Evolutionary conservation across 2,888 invertebrate genomes (phyloP).

Genomic region (Cheilosia pagana): DNA sequence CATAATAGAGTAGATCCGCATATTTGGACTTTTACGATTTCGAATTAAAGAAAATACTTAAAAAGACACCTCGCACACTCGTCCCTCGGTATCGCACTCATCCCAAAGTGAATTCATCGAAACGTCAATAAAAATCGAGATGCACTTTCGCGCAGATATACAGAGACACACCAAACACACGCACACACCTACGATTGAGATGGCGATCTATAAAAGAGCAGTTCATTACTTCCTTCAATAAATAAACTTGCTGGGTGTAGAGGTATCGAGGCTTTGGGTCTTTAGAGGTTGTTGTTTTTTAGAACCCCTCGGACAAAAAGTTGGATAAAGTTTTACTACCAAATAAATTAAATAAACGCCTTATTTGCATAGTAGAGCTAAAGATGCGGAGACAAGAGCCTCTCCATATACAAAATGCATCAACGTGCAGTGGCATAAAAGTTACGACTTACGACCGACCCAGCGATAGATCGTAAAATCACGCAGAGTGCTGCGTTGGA

Average conservation of each 20-base stretch:
- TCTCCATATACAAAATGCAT: constrained; percentile 39
- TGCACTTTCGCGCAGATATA: constrained; percentile 62
- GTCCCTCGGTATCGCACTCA: neutral
- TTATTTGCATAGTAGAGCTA: constrained; percentile 68
- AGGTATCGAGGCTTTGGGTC: neutral
- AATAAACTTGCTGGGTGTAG: constrained; percentile 50
- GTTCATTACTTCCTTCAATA: constrained; percentile 72
- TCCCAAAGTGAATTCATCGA: constrained; percentile 63
- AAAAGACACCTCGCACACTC: constrained; percentile 48
- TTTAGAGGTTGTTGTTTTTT: constrained; percentile 13
- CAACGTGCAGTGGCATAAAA: constrained; percentile 56
- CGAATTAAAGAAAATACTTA: constrained; percentile 73
- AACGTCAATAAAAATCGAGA: constrained; percentile 59
- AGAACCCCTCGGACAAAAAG: neutral
- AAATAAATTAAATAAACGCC: constrained; percentile 74
- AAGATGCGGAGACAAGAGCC: neutral
- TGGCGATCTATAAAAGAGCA: constrained; percentile 53
- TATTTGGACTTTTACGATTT: constrained; percentile 72
- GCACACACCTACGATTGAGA: neutral
- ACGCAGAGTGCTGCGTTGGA: constrained; percentile 67
- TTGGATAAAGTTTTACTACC: constrained; percentile 52
- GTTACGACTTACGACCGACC: constrained; percentile 45
- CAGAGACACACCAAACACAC: constrained; percentile 10
- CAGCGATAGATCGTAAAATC: constrained; percentile 71
- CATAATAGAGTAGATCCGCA: constrained; percentile 70